Base-by-base conservation (phyloP, 2,797 vertebrate genomes). In the Pangasius macronema region DNA sequence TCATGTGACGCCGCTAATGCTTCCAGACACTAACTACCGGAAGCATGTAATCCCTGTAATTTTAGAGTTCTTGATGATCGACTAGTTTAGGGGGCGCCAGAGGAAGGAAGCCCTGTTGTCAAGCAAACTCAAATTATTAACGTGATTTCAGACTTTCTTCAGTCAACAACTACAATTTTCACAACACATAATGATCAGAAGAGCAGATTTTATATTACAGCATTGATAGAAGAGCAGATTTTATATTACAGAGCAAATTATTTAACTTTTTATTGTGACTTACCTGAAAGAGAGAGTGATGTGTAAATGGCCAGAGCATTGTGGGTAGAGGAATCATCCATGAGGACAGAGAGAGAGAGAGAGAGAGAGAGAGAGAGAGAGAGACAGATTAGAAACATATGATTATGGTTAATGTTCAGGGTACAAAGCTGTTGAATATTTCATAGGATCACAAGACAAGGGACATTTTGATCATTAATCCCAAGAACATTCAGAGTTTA, bases 21-120 rank as follows among this genome's bases (percentile, higher is more conserved):
- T 83, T 68, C 42, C 49, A 83, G 61, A 65, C 67, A 80, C 46
- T 75, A 75, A 88, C 76, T 82, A 82, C 67, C 82, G 68, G 42
- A 16, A 85, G 49, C 11, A 42, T 67, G 59, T 68, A 86, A 85
- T 83, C 49, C 79, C 79, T 86, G 70, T 68, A 67, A 82, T 85
- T 85, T 83, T 57, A 39, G 9, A 75, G 30, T 53, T 24, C 70
- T 55, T 68, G 82, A 85, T 65, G 75, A 85, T 61, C 33, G 5
- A 75, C 33, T 57, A 57, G 68, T 82, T n/a, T 83, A 49, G 18
- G 59, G 59, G 22, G 20, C 18, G 24, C 49, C 57, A 68, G 79
- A 53, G 55, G 20, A 82, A 49, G 77, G 61, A 85, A 51, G 36
- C 55, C 22, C 13, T 36, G 39, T 22, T 46, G 87, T 85, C 57